Percentiles rank a stretch among this genome's conserved stretches.
These are phyloP conservation scores for Porphyrio hochstetteri DNA, from an alignment of 2,113 vertebrate genomes.

Conservation along the genomic window DNA sequence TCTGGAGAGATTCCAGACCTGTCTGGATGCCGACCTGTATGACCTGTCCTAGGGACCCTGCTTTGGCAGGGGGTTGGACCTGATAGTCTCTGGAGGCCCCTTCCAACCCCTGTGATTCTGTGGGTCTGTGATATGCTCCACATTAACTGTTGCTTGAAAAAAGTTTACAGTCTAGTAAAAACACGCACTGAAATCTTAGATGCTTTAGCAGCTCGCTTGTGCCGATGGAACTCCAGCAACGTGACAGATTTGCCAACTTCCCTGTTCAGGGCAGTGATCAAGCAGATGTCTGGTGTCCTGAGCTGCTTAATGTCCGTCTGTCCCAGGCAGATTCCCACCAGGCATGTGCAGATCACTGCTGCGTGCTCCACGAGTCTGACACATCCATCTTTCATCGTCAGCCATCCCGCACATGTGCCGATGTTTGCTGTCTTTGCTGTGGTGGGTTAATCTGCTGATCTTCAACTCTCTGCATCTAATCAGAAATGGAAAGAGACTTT, in stretches of 20 bases:
- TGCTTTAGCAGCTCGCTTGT: not conserved
- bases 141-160: not conserved
- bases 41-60: too few relatives aligned
- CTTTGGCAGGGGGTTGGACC: too few relatives aligned
- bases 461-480: too few relatives aligned
- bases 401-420: accelerated
- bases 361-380: accelerated
- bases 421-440: not conserved
- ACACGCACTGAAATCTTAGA: not conserved
- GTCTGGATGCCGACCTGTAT: too few relatives aligned
- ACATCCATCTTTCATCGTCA: not conserved
- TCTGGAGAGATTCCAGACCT: too few relatives aligned
- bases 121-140: not conserved
- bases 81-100: too few relatives aligned
- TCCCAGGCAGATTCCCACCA: not conserved
- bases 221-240: not conserved
- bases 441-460: not conserved
- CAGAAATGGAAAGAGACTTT: too few relatives aligned
- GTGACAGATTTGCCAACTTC: not conserved
- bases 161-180: not conserved
- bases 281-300: not conserved
- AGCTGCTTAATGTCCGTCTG: not conserved
- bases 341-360: not conserved
- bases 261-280: not conserved
- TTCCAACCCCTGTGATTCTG: too few relatives aligned